Conservation (phyloP, 1,140 invertebrate genomes). For the Papilio glaucus region DNA sequence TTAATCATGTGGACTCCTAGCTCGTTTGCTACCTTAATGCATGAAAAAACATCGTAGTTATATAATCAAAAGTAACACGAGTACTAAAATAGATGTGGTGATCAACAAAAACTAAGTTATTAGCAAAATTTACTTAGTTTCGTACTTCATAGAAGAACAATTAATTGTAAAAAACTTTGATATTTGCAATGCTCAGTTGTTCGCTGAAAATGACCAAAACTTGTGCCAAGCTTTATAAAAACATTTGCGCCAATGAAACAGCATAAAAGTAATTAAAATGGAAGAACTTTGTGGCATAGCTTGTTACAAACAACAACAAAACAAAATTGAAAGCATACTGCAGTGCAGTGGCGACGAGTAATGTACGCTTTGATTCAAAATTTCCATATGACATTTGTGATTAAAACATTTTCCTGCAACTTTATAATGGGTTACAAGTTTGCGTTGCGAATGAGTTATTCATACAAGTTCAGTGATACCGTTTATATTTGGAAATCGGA, state of each 20-base stretch:
- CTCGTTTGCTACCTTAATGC: no score
- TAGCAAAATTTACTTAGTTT: neutral
- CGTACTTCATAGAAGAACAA: neutral
- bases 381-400: conserved; percentile 22
- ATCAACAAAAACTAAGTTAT: neutral
- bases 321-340: conserved; percentile 19
- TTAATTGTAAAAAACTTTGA: conserved; percentile 21
- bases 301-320: conserved; percentile 28
- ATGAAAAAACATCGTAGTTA: no score
- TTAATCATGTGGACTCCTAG: no score
- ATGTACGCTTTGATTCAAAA: conserved; percentile 1
- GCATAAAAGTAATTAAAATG: conserved; percentile 30
- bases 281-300: conserved; percentile 20
- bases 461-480: neutral
- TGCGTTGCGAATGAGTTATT: neutral
- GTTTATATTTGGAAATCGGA: no score
- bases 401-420: neutral
- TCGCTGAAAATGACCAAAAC: neutral
- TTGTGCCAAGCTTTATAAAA: conserved; percentile 34
- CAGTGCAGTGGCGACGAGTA: conserved; percentile 21
- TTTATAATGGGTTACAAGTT: neutral
- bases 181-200: conserved; percentile 2
- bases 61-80: no score
- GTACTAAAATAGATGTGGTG: no score
- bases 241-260: conserved; percentile 21